Percentiles rank a stretch among this genome's conserved stretches.
Conservation (phyloP, 1,140 invertebrate genomes). For the Bombus huntii region DNA sequence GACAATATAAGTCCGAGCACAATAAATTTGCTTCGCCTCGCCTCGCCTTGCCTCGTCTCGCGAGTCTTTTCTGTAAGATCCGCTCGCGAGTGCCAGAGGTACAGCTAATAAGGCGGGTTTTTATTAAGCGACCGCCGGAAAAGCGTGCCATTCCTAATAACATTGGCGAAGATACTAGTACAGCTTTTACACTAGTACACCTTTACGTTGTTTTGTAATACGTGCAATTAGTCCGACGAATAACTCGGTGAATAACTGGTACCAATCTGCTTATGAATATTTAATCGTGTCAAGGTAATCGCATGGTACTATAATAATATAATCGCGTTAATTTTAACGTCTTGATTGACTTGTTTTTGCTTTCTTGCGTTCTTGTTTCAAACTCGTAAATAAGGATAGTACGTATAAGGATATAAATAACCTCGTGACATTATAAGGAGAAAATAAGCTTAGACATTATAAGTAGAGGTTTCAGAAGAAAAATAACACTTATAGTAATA, state of each 20-base stretch:
- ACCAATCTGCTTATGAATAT: slow-evolving; percentile 22
- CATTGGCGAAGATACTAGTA: background rate
- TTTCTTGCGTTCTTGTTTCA: background rate
- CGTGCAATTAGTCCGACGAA: background rate
- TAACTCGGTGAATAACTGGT: background rate
- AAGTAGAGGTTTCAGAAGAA: too few species aligned
- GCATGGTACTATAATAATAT: background rate
- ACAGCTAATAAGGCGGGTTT: slow-evolving; percentile 49
- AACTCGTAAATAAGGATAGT: background rate
- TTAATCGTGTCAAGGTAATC: slow-evolving; percentile 13
- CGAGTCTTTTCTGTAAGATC: slow-evolving; percentile 22
- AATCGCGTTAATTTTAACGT: background rate
- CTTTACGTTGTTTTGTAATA: background rate
- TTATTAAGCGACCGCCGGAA: slow-evolving; percentile 44
- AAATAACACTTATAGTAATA: too few species aligned
- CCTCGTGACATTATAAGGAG: too few species aligned
- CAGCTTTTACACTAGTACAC: background rate
- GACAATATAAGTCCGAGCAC: slow-evolving; percentile 56
- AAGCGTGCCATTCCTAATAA: slow-evolving; percentile 34
- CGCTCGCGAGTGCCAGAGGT: slow-evolving; percentile 1
- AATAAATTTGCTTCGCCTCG: slow-evolving; percentile 59
- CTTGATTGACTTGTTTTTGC: background rate
- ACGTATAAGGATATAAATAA: background rate
- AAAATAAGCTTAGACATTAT: too few species aligned
- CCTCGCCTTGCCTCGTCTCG: background rate